A percentile compares a stretch with the other conserved stretches of the same genome.
phyloP scores from a whole-genome alignment of 1,140 invertebrate species.

The Temnothorax longispinosus region DNA sequence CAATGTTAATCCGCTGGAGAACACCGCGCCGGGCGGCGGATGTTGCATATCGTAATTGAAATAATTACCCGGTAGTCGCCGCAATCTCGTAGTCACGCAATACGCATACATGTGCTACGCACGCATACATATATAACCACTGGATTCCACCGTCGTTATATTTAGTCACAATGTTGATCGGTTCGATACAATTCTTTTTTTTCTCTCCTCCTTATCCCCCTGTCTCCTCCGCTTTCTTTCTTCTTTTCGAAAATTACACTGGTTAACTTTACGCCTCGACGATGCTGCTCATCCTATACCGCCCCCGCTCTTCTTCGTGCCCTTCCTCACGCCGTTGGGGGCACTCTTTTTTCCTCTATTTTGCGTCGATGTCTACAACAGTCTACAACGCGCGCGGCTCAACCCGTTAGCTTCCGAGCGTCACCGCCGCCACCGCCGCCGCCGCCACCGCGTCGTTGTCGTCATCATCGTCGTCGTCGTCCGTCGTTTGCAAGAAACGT shows the following conservation, averaged over 20 bases:
- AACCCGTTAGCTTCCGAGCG: conserved; percentile 60
- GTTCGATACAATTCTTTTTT: conserved; percentile 30
- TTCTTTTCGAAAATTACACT: conserved; percentile 36
- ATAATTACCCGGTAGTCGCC: conserved; percentile 44
- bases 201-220: background rate
- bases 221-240: background rate
- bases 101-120: background rate
- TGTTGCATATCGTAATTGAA: conserved; percentile 38
- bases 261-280: conserved; percentile 54
- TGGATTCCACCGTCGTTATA: conserved; percentile 59
- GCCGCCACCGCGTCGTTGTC: conserved; percentile 30
- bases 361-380: background rate
- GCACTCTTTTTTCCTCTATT: conserved; percentile 32
- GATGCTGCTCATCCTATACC: conserved; percentile 48
- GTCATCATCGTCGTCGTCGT: conserved; percentile 23
- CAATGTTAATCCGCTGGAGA: conserved; percentile 34
- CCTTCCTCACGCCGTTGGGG: conserved; percentile 22
- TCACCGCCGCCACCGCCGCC: conserved; percentile 25
- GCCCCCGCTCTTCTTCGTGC: conserved; percentile 5
- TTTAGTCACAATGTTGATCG: conserved; percentile 64
- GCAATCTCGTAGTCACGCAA: conserved; percentile 35
- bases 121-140: background rate
- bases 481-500: conserved; percentile 55
- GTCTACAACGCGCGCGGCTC: conserved; percentile 17
- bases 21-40: conserved; percentile 15